phyloP scores from a whole-genome alignment of 2,888 invertebrate genomes.

The Lithophane ornitopus region DNA sequence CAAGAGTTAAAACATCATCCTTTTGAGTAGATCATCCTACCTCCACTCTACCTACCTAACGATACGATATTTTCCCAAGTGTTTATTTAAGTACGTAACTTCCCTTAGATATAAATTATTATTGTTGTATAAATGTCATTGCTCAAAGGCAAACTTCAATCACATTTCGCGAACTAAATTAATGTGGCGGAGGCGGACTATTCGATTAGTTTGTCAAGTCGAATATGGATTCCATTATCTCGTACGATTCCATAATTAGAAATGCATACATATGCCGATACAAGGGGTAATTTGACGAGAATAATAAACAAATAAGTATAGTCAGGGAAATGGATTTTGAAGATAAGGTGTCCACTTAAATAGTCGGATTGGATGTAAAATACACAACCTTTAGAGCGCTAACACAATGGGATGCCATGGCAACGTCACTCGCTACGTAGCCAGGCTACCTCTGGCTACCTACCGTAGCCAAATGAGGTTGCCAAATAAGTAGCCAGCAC shows the following conservation, averaged over 20 bases:
- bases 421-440: no score
- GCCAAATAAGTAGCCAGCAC: no score
- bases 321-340: not conserved
- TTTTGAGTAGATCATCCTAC: not conserved
- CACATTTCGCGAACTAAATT: conserved; percentile 14
- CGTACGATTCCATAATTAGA: conserved; percentile 8
- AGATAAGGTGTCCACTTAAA: not conserved
- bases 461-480: no score
- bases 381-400: not conserved
- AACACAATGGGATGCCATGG: no score
- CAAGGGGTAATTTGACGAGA: conserved; percentile 12
- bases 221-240: conserved; percentile 32
- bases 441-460: no score
- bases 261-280: conserved; percentile 11
- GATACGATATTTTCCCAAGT: not conserved
- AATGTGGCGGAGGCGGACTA: conserved; percentile 3
- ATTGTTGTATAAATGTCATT: not conserved
- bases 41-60: not conserved
- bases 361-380: not conserved
- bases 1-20: not conserved
- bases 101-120: not conserved
- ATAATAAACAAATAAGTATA: not conserved
- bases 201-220: conserved; percentile 26
- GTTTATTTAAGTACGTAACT: not conserved
- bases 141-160: conserved; percentile 13